phyloP scores from a whole-genome alignment of 2,888 invertebrate genomes.

The Oscheius sp. region DNA sequence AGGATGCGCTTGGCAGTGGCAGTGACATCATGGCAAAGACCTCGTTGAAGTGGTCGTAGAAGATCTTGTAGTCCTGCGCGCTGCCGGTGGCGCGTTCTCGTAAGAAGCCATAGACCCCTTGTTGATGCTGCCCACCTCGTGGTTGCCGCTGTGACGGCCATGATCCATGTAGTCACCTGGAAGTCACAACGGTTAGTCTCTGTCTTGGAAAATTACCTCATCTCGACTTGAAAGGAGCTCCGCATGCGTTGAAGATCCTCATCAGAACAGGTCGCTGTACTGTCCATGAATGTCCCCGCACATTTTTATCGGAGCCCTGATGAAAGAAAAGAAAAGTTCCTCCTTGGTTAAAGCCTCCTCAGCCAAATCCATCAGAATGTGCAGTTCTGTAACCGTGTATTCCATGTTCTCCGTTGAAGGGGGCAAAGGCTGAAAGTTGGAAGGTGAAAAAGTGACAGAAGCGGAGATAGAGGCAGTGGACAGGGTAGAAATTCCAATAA shows the following conservation, averaged over 20 bases:
- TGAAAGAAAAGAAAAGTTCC: slow-evolving; percentile 20
- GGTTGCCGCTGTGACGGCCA: slow-evolving; percentile 66
- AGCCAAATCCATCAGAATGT: slow-evolving; percentile 26
- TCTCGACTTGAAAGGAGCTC: slow-evolving; percentile 49
- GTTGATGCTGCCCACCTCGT: slow-evolving; percentile 65
- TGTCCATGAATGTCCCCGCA: slow-evolving; percentile 59
- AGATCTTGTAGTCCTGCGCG: slow-evolving; percentile 12
- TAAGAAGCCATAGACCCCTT: slow-evolving; percentile 64
- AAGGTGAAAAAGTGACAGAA: neutral
- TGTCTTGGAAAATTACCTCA: slow-evolving; percentile 27
- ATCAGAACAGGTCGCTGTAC: slow-evolving; percentile 48
- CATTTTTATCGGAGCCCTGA: slow-evolving; percentile 49
- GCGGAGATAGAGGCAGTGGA: neutral
- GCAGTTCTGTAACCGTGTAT: slow-evolving; percentile 4
- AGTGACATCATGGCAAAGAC: slow-evolving; percentile 66
- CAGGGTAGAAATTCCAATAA: neutral
- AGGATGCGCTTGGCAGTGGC: slow-evolving; percentile 60
- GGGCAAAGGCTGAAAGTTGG: neutral
- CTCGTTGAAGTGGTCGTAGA: slow-evolving; percentile 63
- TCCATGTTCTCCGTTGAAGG: slow-evolving; percentile 14
- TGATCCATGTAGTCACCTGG: slow-evolving; percentile 66
- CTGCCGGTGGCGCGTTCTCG: slow-evolving; percentile 45
- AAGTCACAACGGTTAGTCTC: slow-evolving; percentile 26
- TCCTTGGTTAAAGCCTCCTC: neutral
- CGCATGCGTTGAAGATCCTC: slow-evolving; percentile 55